These are phyloP conservation scores for Heterodera filipjevi DNA, from an alignment of 2,888 invertebrate genomes.

Conservation along the genomic window DNA sequence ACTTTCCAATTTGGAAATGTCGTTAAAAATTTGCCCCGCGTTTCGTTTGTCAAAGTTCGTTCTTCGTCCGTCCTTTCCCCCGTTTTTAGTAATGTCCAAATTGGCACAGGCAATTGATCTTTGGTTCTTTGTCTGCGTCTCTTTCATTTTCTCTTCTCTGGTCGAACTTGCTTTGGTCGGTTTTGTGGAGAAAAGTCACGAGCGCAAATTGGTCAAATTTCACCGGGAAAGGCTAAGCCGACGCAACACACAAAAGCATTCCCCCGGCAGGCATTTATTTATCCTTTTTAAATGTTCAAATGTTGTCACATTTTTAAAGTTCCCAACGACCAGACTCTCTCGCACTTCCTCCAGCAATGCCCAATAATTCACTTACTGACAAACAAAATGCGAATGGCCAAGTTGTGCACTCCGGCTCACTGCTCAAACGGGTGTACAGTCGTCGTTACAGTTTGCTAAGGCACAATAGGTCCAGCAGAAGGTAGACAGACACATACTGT, in stretches of 20 bases:
- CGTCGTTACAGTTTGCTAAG: slow-evolving; percentile 6
- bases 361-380: not conserved
- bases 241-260: not conserved
- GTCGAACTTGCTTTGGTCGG: slow-evolving; percentile 64
- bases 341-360: not conserved
- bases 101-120: slow-evolving; percentile 59
- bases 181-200: slow-evolving; percentile 57
- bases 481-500: not conserved
- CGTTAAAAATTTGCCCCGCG: slow-evolving; percentile 63
- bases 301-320: not conserved
- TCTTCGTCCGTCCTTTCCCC: slow-evolving; percentile 32
- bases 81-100: not conserved
- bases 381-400: not conserved
- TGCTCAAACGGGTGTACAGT: slow-evolving; percentile 2
- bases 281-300: not conserved
- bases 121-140: slow-evolving; percentile 64
- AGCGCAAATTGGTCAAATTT: slow-evolving; percentile 2
- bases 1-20: slow-evolving; percentile 64
- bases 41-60: slow-evolving; percentile 64
- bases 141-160: slow-evolving; percentile 63
- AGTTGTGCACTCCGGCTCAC: not conserved
- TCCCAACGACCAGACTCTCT: not conserved
- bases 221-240: not conserved
- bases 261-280: not conserved
- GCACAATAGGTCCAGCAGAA: not conserved